Conservation (phyloP, 2,797 vertebrate species). For the Erethizon dorsatum region DNA sequence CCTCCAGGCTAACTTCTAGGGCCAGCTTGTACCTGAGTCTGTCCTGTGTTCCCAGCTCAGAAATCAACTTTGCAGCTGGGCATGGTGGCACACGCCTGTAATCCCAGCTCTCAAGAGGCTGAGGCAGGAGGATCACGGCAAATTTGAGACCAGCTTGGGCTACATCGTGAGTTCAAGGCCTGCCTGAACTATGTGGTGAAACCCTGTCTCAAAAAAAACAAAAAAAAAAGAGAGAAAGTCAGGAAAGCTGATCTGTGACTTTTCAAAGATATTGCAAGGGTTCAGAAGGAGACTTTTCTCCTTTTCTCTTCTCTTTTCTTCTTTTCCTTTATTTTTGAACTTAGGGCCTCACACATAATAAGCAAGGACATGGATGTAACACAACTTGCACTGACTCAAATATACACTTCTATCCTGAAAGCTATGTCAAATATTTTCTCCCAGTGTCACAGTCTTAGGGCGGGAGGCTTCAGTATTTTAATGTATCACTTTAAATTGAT, state of each 20-base stretch:
- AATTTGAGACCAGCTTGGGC: not conserved
- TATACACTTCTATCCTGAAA: slow-evolving; percentile 7
- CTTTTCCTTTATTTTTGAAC: not conserved
- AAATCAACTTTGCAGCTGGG: not conserved
- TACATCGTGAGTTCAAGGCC: not conserved
- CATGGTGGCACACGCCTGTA: not conserved
- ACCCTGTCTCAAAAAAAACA: not conserved
- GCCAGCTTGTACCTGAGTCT: not conserved
- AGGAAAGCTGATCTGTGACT: not conserved
- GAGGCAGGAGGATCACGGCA: not conserved
- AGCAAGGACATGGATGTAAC: slow-evolving; percentile 25
- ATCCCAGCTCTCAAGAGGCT: not conserved
- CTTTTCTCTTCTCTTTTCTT: not conserved
- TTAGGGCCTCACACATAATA: not conserved
- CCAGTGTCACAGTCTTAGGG: slow-evolving; percentile 57
- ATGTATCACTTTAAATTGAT: slow-evolving; percentile 49
- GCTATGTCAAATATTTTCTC: slow-evolving; percentile 47
- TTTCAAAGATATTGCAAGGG: not conserved
- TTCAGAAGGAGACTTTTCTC: slow-evolving; percentile 9
- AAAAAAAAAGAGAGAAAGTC: slow-evolving; percentile 15
- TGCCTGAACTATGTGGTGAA: not conserved
- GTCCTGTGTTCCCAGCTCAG: not conserved
- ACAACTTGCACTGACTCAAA: slow-evolving; percentile 52
- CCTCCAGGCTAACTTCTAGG: not conserved
- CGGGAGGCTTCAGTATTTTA: not conserved